These are phyloP conservation scores for Endotricha flammealis DNA, from an alignment of 2,888 invertebrate species.

Conservation along the genomic window DNA sequence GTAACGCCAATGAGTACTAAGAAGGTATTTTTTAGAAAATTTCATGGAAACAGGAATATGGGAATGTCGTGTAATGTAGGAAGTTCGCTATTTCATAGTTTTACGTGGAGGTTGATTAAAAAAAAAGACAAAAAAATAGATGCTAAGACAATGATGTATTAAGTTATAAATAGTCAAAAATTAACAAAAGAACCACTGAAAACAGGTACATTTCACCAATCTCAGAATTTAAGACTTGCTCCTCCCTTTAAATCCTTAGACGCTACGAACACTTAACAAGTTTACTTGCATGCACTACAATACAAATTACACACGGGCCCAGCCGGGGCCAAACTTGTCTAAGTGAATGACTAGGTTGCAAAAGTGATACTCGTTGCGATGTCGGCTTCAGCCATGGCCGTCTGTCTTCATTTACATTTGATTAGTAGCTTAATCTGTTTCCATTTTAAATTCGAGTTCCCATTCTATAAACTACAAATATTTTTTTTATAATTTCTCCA, in stretches of 20 bases:
- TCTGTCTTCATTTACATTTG: constrained; percentile 1
- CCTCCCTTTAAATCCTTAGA: constrained; percentile 70
- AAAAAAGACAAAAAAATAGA: constrained; percentile 46
- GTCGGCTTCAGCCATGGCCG: constrained; percentile 24
- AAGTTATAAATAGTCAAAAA: constrained; percentile 77
- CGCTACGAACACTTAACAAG: constrained; percentile 75
- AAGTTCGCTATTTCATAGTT: constrained; percentile 10
- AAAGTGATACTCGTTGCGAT: constrained; percentile 49
- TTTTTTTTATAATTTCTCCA: constrained; percentile 32
- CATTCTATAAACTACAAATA: constrained; percentile 44
- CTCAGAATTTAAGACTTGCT: constrained; percentile 70
- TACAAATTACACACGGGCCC: constrained; percentile 58
- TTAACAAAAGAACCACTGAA: constrained; percentile 76
- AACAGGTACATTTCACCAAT: constrained; percentile 76
- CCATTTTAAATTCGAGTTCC: constrained; percentile 34
- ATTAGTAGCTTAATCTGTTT: constrained; percentile 20
- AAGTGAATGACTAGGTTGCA: constrained; percentile 77
- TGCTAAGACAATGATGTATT: constrained; percentile 78
- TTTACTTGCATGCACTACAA: constrained; percentile 71
- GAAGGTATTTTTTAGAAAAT: no score
- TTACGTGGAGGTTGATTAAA: constrained; percentile 26
- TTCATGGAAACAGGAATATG: no score
- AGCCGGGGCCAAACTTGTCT: constrained; percentile 51
- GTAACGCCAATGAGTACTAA: no score
- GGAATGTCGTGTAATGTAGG: no score